These are phyloP conservation scores for Limnephilus auricula DNA, from an alignment of 2,888 invertebrate species.

Conservation along the genomic window DNA sequence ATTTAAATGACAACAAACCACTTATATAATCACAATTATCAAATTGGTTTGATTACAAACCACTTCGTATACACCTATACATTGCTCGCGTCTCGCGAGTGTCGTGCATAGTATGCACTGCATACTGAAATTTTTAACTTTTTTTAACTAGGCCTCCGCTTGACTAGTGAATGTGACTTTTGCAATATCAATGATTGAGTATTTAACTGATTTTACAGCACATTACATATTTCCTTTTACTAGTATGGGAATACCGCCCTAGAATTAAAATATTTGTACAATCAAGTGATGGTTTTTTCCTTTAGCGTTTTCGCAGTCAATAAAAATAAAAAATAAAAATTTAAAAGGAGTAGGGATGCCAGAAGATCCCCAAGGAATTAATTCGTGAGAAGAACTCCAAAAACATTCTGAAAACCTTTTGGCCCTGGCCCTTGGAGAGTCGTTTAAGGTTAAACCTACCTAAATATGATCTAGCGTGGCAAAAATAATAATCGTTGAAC, in stretches of 20 bases:
- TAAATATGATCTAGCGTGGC: not conserved
- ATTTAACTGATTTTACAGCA: no score
- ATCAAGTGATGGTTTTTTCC: not conserved
- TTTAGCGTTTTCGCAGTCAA: not conserved
- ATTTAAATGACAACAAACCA: no score
- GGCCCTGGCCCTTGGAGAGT: not conserved
- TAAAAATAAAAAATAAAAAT: not conserved
- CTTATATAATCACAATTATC: no score
- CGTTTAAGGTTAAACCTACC: not conserved
- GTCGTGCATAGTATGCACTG: no score
- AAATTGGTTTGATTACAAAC: no score
- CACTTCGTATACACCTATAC: no score
- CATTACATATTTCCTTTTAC: not conserved
- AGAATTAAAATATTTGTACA: no score
- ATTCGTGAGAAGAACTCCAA: not conserved
- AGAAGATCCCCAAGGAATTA: not conserved
- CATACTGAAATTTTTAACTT: no score
- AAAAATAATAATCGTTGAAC: not conserved
- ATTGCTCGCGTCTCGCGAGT: no score
- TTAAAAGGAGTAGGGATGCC: not conserved
- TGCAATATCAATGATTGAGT: no score
- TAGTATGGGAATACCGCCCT: not conserved
- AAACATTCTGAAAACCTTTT: not conserved
- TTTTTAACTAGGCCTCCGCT: no score
- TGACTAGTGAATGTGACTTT: no score